Evolutionary conservation across 2,888 invertebrate species (phyloP).

Genomic region (Euspilapteryx auroguttella): DNA sequence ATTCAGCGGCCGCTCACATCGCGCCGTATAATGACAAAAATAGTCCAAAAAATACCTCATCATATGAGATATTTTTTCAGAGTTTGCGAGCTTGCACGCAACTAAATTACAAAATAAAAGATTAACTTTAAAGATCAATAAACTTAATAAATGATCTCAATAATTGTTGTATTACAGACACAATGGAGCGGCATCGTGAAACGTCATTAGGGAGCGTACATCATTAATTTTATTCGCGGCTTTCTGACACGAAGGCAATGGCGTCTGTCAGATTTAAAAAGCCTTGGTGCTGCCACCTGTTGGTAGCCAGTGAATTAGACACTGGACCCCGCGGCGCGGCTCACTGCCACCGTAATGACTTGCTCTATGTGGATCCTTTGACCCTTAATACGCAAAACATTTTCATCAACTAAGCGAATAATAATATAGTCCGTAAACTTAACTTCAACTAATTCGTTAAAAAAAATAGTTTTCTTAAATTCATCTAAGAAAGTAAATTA

Average conservation of each 20-base stretch:
- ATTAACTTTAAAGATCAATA: constrained; percentile 63
- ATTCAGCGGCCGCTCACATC: constrained; percentile 59
- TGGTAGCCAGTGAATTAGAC: constrained; percentile 57
- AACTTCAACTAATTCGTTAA: too few relatives aligned
- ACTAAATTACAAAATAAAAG: constrained; percentile 62
- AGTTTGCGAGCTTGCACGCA: constrained; percentile 52
- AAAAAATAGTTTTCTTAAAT: too few relatives aligned
- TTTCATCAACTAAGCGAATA: too few relatives aligned
- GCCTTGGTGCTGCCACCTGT: constrained; percentile 55
- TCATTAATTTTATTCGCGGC: constrained; percentile 61
- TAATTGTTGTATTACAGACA: constrained; percentile 61
- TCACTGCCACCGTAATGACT: constrained; percentile 46
- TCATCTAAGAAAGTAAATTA: too few relatives aligned
- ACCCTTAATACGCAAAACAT: too few relatives aligned
- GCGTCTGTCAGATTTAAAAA: constrained; percentile 60
- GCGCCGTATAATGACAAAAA: constrained; percentile 61
- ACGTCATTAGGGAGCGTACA: constrained; percentile 59
- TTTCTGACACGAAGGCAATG: constrained; percentile 59
- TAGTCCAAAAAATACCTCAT: constrained; percentile 55
- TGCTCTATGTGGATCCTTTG: constrained; percentile 15
- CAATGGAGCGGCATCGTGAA: constrained; percentile 56
- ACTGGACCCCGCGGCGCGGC: constrained; percentile 41
- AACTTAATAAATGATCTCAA: constrained; percentile 63
- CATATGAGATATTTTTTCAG: constrained; percentile 57
- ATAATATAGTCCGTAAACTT: too few relatives aligned